Conservation (phyloP, 2,113 vertebrate genomes). For the Vombatus ursinus region DNA sequence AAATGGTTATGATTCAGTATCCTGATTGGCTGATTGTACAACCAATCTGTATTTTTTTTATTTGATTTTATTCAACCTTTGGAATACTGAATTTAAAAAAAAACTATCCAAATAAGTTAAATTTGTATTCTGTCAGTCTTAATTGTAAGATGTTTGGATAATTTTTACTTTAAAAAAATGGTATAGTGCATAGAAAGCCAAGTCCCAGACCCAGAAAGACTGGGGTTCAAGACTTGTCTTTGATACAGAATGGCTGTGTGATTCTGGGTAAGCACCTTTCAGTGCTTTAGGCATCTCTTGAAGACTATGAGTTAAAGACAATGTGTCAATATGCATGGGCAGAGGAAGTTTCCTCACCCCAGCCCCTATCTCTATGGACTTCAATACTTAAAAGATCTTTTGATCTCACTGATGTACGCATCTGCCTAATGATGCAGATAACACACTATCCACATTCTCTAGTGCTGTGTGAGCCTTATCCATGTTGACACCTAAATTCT, state of each 20-base stretch:
- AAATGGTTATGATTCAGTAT: not conserved
- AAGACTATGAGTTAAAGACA: not conserved
- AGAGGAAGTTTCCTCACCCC: not conserved
- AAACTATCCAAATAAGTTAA: not conserved
- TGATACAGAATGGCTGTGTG: not conserved
- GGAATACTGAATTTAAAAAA: not conserved
- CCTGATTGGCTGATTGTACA: not conserved
- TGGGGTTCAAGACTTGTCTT: not conserved
- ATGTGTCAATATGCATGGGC: accelerated
- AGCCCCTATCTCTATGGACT: not conserved
- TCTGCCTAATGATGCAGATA: too few relatives aligned
- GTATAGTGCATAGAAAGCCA: not conserved
- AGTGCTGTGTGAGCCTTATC: too few relatives aligned
- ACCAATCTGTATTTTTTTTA: not conserved
- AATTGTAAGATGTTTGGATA: not conserved
- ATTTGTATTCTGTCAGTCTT: not conserved
- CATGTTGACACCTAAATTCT: too few relatives aligned
- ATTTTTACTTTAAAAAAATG: not conserved
- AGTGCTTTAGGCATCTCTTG: not conserved
- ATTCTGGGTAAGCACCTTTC: not conserved
- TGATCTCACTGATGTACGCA: too few relatives aligned
- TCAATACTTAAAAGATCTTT: not conserved
- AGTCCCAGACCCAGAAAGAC: not conserved
- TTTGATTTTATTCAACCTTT: not conserved
- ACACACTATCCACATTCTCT: too few relatives aligned